Conservation (phyloP, 2,888 invertebrate species). For the Bellardia bayeri region DNA sequence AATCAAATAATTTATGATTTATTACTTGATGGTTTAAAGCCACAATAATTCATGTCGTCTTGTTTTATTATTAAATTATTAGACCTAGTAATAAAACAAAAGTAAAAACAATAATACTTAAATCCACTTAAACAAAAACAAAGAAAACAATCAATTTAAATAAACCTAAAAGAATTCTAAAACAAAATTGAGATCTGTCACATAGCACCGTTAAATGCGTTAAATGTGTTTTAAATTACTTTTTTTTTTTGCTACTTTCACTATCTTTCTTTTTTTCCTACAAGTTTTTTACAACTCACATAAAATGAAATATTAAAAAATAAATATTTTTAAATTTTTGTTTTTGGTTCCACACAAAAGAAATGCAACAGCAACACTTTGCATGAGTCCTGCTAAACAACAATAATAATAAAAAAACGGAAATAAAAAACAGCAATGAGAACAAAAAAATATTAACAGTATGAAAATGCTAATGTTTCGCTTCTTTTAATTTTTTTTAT, state of each 20-base stretch:
- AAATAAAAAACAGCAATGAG: neutral
- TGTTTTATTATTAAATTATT: slow-evolving; percentile 8
- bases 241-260: slow-evolving; percentile 18
- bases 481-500: neutral
- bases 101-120: slow-evolving; percentile 9
- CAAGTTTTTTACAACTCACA: neutral
- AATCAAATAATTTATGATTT: slow-evolving; percentile 7
- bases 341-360: neutral
- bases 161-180: neutral
- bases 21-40: neutral
- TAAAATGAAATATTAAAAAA: slow-evolving; percentile 50
- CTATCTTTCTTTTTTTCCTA: neutral
- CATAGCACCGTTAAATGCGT: slow-evolving; percentile 16
- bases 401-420: slow-evolving; percentile 27
- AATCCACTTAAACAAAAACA: neutral
- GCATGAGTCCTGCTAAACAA: neutral
- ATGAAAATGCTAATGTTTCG: slow-evolving; percentile 44
- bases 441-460: slow-evolving; percentile 20
- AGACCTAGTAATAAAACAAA: slow-evolving; percentile 13
- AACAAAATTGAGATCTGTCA: slow-evolving; percentile 46
- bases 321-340: neutral
- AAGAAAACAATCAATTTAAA: neutral
- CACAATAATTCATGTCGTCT: slow-evolving; percentile 10
- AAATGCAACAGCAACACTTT: slow-evolving; percentile 17
- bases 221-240: slow-evolving; percentile 59